A percentile compares a stretch with the other conserved stretches of the same genome.
phyloP scores from a whole-genome alignment of 2,888 invertebrate genomes.

The Folsomia manolachei region DNA sequence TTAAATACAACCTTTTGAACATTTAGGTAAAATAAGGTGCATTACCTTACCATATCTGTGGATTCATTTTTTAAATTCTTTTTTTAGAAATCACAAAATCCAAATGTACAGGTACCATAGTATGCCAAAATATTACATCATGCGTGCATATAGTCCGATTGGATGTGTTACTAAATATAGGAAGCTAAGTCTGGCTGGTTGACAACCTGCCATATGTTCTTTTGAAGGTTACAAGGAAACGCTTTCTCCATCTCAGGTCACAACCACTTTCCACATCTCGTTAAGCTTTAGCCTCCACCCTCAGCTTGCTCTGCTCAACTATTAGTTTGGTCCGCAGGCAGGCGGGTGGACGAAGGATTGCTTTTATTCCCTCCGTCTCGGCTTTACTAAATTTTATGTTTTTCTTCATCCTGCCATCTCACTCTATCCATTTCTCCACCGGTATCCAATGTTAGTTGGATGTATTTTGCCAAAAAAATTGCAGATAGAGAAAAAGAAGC shows the following conservation, averaged over 20 bases:
- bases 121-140: no score
- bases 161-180: no score
- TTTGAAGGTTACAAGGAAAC: slow-evolving; percentile 35
- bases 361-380: neutral
- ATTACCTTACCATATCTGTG: no score
- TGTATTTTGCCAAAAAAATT: neutral
- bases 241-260: slow-evolving; percentile 22
- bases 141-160: no score
- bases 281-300: slow-evolving; percentile 6
- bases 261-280: neutral
- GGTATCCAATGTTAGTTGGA: neutral
- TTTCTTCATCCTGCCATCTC: neutral
- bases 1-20: no score
- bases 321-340: no score
- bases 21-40: no score
- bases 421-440: neutral
- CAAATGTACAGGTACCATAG: no score
- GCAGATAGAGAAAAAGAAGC: slow-evolving; percentile 1
- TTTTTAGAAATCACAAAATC: no score
- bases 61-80: no score
- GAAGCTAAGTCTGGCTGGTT: slow-evolving; percentile 15
- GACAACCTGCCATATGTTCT: slow-evolving; percentile 34
- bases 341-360: neutral
- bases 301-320: neutral
- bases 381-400: slow-evolving; percentile 1